Base-by-base conservation (phyloP, 2,113 vertebrate genomes). In the Silurus meridionalis region DNA sequence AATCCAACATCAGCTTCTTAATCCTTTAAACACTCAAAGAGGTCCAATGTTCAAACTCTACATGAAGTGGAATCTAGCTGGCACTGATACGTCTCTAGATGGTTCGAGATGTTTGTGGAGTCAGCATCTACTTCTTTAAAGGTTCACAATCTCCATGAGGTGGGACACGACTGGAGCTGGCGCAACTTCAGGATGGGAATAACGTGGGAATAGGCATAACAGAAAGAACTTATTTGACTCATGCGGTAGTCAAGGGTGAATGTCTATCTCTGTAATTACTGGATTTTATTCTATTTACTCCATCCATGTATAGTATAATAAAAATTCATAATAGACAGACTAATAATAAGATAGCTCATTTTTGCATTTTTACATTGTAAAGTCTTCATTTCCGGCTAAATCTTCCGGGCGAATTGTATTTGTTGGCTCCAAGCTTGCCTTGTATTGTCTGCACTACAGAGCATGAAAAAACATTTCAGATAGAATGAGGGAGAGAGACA, bases 381-480 rank as follows among this genome's bases (percentile, higher is more conserved):
- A 72, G 21, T 50, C 7, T 21, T 21, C 7, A 48, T 72, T 48
- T 48, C 69, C 17, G 82, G 46, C 21, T 57, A 8, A 74, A 15
- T 4, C 6, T 48, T 46, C 15, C 46, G 48, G 28, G 52, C 6
- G 19, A 82, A 85, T 48, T 75, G 46, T 63, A 55, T 84, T 64
- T 64, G 60, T 64, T 50, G 61, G 28, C 80, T 77, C 14, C 17
- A 7, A 60, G 10, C 3, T 25, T 77, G 71, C 55, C 21, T 60
- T 80, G 74, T 86, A 89, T 80, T 92, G 86, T 89, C 80, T 50
- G 78, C 88, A 90, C 90, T 88, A 86, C 90, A 89, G 88, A 91
- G 90, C 91, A 91, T 92, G 88, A 91, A 90, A 91, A 91, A 52
- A 52, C 90, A 92, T 88, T 92, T 90, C 89, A 11, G 83, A 53